Evolutionary conservation across 2,113 vertebrate species (phyloP), one percentile per base, ranked within the genome.

Genomic region (Excalfactoria chinensis): DNA sequence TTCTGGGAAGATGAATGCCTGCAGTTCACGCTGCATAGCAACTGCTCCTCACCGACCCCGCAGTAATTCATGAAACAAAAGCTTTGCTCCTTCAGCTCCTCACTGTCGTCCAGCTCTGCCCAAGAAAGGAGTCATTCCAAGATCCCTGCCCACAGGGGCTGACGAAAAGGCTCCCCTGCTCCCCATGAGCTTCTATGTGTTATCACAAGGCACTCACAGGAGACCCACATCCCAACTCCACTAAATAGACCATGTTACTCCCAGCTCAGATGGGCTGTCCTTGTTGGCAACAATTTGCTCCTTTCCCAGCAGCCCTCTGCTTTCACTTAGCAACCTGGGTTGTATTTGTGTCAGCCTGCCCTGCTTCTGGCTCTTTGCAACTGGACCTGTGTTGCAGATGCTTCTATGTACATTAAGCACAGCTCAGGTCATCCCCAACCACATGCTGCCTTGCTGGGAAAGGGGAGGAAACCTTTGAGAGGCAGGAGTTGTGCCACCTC

Each of bases 381-480:
- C 68, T 18, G 63, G 68, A 40, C 21, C 37, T 13, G 17, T 8
- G 3, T 15, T 40, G 18, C 9, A 13, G 9, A 28, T 3, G 28
- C 32, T 67, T 35, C 72, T 58, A 8, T 0, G 9, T 9, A 44
- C 49, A 18, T 9, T 1, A 63, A 10, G 43, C 3, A 40, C 44
- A 6, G 11, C 1, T 0, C 18, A 18, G 28, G 37, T 21, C 9
- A 16, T 44, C 69, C n/a, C 25, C 59, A 2, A 11, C 49, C 5
- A 2, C 63, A 14, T 20, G 8, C 1, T 46, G 30, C 22, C 35
- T 22, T 2, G 41, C 11, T 9, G 2, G 41, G 48, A 46, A 41
- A 62, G 4, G 10, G 23, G 30, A 26, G 49, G 43, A 86, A 69
- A 40, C 32, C 67, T 13, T 8, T 32, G 14, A 26, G 19, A 32